Base-by-base conservation (phyloP, 2,888 invertebrate genomes). In the Pheosia gnoma region DNA sequence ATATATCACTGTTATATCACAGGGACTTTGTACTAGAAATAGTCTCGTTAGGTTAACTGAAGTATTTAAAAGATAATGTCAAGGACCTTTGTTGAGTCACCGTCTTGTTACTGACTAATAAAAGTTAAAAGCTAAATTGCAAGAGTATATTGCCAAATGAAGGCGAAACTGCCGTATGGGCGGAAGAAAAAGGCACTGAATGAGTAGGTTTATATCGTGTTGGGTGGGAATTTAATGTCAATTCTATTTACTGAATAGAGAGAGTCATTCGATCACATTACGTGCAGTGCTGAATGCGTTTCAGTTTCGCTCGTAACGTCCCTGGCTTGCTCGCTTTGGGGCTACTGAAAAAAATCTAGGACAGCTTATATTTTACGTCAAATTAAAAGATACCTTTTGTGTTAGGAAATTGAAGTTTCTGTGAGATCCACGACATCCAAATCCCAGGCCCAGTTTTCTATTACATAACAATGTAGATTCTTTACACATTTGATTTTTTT, bases 21-120 rank as follows among this genome's bases (percentile, higher is more conserved):
- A 69, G 73, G 71, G 71, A 56, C 56, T 56, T 55, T 56, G 56
- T 41, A 56, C 66, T 60, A 71, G 61, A 75, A 68, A 72, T 66
- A 66, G 60, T 66, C 4, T 53, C 41, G 56, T 56, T 41, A 59
- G 58, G 59, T 58, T 71, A 68, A 69, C 65, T 71, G 63, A 59
- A 62, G 60, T 52, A 63, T 71, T 66, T 65, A 58, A 65, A 49
- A 64, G 55, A 64, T 72, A 70, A 65, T 66, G 70, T 71, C 74
- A 74, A 76, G 75, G 76, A 71, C 67, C 66, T 59, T 56, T 55
- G 54, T 49, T 57, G 59, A 61, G 58, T 64, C 57, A 56, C 13
- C 4, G 41, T 41, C 56, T 4, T 10, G 37, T 53, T 25, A 25
- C 25, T 25, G 25, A 56, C 41, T 56, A 56, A 38, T 41, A 41